phyloP scores from a whole-genome alignment of 2,797 vertebrate species.

The Pipistrellus pygmaeus region DNA sequence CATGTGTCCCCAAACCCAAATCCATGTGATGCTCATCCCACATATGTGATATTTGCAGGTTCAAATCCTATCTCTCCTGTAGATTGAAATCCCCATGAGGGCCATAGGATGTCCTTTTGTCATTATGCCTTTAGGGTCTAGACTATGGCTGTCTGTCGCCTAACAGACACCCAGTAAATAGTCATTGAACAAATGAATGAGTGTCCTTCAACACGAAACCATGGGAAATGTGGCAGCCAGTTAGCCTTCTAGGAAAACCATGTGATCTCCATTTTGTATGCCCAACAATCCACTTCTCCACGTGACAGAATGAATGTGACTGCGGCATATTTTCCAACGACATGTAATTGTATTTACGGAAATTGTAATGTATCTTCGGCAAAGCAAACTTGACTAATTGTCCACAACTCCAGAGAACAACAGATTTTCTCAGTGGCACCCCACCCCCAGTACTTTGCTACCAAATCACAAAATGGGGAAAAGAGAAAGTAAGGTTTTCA shows the following conservation, averaged over 20 bases:
- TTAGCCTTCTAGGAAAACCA: neutral
- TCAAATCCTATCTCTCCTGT: neutral
- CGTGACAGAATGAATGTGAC: neutral
- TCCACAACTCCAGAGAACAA: constrained; percentile 66
- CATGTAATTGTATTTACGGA: constrained; percentile 25
- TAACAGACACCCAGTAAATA: neutral
- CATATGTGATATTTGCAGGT: too few relatives aligned
- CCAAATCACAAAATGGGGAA: constrained; percentile 52
- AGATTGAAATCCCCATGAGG: neutral
- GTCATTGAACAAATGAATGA: neutral
- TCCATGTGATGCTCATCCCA: rapidly evolving
- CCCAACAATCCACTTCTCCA: too few relatives aligned
- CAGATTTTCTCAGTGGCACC: constrained; percentile 50
- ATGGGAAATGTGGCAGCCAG: neutral
- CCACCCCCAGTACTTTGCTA: constrained; percentile 36
- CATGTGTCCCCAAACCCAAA: rapidly evolving
- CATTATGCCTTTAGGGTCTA: rapidly evolving
- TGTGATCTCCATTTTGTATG: neutral
- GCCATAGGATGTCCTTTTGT: too few relatives aligned
- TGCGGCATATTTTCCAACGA: neutral
- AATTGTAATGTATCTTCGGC: neutral
- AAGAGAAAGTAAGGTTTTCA: constrained; percentile 53
- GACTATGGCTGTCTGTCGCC: rapidly evolving
- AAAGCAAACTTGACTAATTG: constrained; percentile 13
- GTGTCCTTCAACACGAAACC: neutral